Evolutionary conservation across 2,888 invertebrate species (phyloP).

Genomic region (Helleia helle): DNA sequence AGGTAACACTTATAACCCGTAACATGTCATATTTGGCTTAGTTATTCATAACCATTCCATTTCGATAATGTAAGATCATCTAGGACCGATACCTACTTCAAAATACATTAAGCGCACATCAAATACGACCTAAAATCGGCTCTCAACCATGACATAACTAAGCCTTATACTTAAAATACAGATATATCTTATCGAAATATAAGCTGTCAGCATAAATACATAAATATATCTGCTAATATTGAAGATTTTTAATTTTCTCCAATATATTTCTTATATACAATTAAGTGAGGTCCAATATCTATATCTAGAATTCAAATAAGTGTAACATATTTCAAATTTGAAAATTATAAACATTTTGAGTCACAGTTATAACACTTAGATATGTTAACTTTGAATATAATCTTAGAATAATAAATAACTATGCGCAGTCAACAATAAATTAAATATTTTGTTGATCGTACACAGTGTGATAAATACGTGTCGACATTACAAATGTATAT

Average conservation of each 20-base stretch:
- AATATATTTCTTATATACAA: background rate
- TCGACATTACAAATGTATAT: too few species aligned
- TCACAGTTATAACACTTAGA: slow-evolving; percentile 36
- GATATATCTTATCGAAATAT: background rate
- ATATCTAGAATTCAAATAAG: slow-evolving; percentile 14
- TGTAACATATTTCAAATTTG: slow-evolving; percentile 12
- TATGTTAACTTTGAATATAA: slow-evolving; percentile 48
- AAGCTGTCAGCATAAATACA: background rate
- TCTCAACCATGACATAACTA: background rate
- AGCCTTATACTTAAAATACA: background rate
- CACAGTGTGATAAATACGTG: too few species aligned
- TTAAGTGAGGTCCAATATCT: background rate
- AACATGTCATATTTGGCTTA: slow-evolving; percentile 15
- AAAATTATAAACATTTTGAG: slow-evolving; percentile 31
- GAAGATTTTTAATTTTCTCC: background rate
- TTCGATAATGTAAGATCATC: background rate
- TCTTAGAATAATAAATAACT: background rate
- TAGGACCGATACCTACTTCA: background rate
- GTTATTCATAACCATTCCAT: slow-evolving; percentile 25
- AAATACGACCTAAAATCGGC: too few species aligned
- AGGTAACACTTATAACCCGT: slow-evolving; percentile 45
- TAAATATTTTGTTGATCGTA: too few species aligned
- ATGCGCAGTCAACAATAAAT: background rate
- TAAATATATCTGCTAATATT: background rate
- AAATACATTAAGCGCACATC: background rate